These are phyloP conservation scores for Rhinoptilus africanus DNA, from an alignment of 2,113 vertebrate species.

Conservation along the genomic window DNA sequence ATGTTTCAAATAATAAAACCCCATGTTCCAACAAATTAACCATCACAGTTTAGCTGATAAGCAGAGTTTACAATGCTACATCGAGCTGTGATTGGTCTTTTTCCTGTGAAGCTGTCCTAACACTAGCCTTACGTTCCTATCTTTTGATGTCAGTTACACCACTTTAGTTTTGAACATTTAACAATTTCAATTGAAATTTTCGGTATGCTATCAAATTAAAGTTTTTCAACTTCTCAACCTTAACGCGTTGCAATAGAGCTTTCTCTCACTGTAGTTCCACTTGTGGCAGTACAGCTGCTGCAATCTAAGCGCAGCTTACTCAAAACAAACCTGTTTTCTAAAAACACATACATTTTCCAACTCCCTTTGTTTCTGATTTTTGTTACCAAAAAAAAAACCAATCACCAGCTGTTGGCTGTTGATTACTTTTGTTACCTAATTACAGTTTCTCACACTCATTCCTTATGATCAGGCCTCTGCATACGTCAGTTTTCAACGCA, in stretches of 20 bases:
- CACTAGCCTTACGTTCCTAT: not conserved
- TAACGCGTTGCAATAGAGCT: not conserved
- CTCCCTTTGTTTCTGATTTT: not conserved
- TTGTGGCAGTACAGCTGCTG: not conserved
- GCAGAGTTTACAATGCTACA: not conserved
- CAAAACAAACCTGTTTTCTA: not conserved
- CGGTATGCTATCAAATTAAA: not conserved
- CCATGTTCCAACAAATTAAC: not conserved
- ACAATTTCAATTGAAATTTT: not conserved
- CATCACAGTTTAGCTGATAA: not conserved
- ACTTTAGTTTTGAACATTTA: not conserved
- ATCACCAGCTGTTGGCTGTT: not conserved
- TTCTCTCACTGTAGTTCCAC: not conserved
- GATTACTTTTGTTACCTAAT: not conserved
- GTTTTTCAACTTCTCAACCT: not conserved
- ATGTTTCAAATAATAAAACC: not conserved
- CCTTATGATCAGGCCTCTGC: not conserved
- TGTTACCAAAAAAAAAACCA: not conserved
- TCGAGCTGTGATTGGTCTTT: not conserved
- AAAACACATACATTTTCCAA: not conserved
- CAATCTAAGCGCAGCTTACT: not conserved
- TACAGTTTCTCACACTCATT: not conserved
- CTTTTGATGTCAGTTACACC: not conserved
- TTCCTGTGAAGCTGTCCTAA: not conserved
- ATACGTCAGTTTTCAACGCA: rapidly evolving